These are phyloP conservation scores for Hylaeus volcanicus DNA, from an alignment of 1,140 invertebrate species.

Conservation along the genomic window DNA sequence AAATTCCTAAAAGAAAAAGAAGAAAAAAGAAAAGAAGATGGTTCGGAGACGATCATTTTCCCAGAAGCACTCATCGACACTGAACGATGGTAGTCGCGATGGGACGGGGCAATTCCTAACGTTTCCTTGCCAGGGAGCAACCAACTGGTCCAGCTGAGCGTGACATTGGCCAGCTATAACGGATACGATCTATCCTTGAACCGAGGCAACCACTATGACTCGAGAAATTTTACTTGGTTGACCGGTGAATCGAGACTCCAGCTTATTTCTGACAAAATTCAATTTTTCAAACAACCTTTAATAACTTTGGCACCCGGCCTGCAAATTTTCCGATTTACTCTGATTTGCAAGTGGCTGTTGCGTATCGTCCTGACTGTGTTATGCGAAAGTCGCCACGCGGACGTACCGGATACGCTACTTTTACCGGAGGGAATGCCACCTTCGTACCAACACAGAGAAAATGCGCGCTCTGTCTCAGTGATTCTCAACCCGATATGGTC, in stretches of 20 bases:
- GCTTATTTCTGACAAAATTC: too few species aligned
- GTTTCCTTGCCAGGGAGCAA: conserved; percentile 9
- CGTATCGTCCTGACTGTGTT: conserved; percentile 24
- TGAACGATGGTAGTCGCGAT: conserved; percentile 26
- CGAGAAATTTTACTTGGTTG: too few species aligned
- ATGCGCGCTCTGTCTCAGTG: conserved; percentile 12
- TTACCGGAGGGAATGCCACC: conserved; percentile 48
- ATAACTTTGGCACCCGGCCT: neutral
- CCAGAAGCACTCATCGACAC: neutral
- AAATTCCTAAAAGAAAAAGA: too few species aligned
- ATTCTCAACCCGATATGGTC: conserved; percentile 6
- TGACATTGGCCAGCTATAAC: conserved; percentile 27
- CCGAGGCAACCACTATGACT: conserved; percentile 4
- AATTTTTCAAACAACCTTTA: too few species aligned
- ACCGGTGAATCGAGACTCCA: too few species aligned
- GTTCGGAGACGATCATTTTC: conserved; percentile 23
- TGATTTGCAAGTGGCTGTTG: conserved; percentile 14
- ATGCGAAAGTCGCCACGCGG: conserved; percentile 44
- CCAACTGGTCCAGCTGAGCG: conserved; percentile 40
- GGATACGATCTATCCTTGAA: conserved; percentile 43
- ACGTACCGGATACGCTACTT: conserved; percentile 54
- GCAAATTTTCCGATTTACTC: neutral
- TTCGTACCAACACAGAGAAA: conserved; percentile 37
- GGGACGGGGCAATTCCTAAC: conserved; percentile 25
- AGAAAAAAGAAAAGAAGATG: too few species aligned